Evolutionary conservation across 2,888 invertebrate species (phyloP), one percentile per base, ranked within the genome.

Genomic region (Diachrysia chrysitis): DNA sequence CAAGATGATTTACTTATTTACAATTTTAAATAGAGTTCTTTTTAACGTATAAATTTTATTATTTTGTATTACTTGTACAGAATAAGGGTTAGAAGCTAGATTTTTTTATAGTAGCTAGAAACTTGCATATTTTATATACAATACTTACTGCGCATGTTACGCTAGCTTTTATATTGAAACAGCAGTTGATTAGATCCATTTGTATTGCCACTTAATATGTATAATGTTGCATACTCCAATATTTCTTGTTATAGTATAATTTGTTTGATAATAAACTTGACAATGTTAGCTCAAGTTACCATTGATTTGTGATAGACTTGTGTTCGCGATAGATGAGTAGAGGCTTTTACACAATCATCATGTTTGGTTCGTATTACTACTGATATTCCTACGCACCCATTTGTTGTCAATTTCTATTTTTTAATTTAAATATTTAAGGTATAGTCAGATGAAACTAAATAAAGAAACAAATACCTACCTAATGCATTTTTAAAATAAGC

Each of bases 401-500:
- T 35, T 59, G 19, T 56, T 14, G n/a, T 55, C 56, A 37, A 17
- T 35, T 17, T 63, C 58, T 63, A 21, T 32, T 29, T 17, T 46
- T 14, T n/a, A n/a, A 23, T 56, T 29, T 0, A 46, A 17, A 19
- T 58, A 46, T 51, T 16, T 51, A 74, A 64, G 63, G 67, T 64
- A 72, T 48, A 64, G 73, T 59, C 37, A 17, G 63, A 73, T 63
- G 56, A 21, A 23, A 51, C 29, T 54, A 58, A 12, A 23, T n/a
- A n/a, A n/a, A n/a, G n/a, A 57, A 0, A n/a, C 2, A 51, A 12
- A 53, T 14, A 46, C 53, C 9, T 42, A 53, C n/a, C n/a, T 56
- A 16, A 23, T 75, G 74, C 74, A 75, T 75, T 75, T 74, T 73
- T 58, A 54, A 64, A 62, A 19, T 73, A 66, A 69, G 74, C 46